Evolutionary conservation across 2,888 invertebrate genomes (phyloP).

Genomic region (Lasius platythorax): DNA sequence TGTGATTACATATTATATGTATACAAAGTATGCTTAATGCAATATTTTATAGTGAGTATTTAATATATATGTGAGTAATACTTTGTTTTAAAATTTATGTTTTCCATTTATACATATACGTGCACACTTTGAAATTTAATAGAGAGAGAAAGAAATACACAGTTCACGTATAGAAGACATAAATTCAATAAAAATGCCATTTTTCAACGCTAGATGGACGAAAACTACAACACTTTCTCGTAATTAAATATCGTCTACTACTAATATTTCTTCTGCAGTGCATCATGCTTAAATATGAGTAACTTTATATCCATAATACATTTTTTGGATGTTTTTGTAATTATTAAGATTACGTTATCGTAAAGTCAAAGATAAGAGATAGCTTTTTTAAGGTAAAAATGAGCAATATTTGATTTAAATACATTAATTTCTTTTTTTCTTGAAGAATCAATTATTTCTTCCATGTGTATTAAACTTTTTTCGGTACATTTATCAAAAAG

Average conservation of each 20-base stretch:
- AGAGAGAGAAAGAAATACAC: too few species aligned
- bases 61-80: too few species aligned
- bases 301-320: not conserved
- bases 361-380: not conserved
- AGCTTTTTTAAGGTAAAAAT: not conserved
- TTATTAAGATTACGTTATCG: not conserved
- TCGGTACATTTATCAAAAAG: not conserved
- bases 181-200: not conserved
- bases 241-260: not conserved
- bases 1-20: too few species aligned
- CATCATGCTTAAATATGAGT: not conserved
- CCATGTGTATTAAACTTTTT: not conserved
- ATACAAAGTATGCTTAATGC: too few species aligned
- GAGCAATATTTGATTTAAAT: not conserved
- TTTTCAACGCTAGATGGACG: slow-evolving; percentile 21
- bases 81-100: too few species aligned
- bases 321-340: slow-evolving; percentile 7
- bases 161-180: too few species aligned
- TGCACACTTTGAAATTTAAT: too few species aligned
- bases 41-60: too few species aligned
- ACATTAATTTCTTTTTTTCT: not conserved
- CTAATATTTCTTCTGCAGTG: not conserved
- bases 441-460: not conserved
- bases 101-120: too few species aligned
- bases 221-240: not conserved